Evolutionary conservation across 2,797 vertebrate genomes (phyloP).

Genomic region (Scolopax bukidnonensis): DNA sequence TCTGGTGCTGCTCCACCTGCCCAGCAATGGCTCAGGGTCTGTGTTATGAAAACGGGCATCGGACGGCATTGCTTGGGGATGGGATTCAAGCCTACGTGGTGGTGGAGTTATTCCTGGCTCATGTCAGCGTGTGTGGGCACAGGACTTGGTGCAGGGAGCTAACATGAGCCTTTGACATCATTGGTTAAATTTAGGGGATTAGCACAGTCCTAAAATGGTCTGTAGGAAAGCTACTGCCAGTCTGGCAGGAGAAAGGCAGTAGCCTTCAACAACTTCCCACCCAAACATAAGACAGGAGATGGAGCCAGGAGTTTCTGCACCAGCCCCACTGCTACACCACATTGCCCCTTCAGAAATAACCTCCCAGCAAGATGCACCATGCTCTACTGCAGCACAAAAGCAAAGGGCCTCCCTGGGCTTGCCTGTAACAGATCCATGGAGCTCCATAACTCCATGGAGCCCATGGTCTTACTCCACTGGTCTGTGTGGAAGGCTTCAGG

Average conservation of each 20-base stretch:
- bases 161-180: slow-evolving; percentile 37
- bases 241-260: background rate
- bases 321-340: background rate
- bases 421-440: accelerated
- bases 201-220: background rate
- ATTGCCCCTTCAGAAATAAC: background rate
- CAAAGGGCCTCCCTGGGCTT: background rate
- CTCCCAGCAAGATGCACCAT: background rate
- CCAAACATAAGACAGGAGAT: background rate
- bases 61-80: background rate
- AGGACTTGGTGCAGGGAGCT: background rate
- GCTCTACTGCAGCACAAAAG: background rate
- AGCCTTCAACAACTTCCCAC: background rate
- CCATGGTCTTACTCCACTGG: accelerated
- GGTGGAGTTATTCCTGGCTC: slow-evolving; percentile 7
- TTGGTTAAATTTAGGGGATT: slow-evolving; percentile 34
- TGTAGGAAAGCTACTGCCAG: background rate
- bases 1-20: background rate
- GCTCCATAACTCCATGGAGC: background rate
- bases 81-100: background rate
- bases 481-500: background rate
- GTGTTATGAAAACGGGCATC: accelerated
- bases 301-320: background rate
- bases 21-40: background rate
- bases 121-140: accelerated